phyloP scores from a whole-genome alignment of 2,113 vertebrate genomes.

The Osmerus eperlanus region DNA sequence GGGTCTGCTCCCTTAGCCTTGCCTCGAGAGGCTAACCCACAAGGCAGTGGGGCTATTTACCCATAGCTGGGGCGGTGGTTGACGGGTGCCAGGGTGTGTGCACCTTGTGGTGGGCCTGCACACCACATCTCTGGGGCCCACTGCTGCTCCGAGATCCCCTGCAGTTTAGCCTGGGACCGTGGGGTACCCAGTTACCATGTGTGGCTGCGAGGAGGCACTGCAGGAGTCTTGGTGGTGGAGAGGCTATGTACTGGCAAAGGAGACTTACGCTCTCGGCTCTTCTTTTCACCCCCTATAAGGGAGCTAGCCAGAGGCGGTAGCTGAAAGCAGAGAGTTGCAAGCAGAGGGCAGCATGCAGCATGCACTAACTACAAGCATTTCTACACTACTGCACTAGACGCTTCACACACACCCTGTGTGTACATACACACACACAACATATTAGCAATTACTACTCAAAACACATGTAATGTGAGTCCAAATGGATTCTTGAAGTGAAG shows the following conservation, averaged over 20 bases:
- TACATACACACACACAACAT: background rate
- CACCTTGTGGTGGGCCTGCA: too few species aligned
- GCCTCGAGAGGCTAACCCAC: too few species aligned
- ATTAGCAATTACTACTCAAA: too few species aligned
- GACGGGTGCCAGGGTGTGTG: too few species aligned
- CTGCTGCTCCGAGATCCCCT: too few species aligned
- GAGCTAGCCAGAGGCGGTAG: background rate
- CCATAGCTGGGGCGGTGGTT: too few species aligned
- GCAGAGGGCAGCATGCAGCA: background rate
- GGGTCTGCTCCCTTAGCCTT: too few species aligned
- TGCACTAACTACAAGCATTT: background rate
- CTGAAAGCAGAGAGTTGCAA: background rate
- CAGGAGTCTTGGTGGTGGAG: slow-evolving; percentile 2
- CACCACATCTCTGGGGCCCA: too few species aligned
- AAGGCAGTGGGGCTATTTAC: too few species aligned
- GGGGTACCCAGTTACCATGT: background rate
- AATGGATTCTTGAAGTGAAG: too few species aligned
- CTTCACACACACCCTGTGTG: background rate
- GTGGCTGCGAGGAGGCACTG: background rate
- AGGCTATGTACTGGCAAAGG: slow-evolving; percentile 3
- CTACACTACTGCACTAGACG: background rate
- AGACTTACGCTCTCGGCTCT: background rate
- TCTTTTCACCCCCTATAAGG: background rate
- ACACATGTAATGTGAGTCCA: too few species aligned
- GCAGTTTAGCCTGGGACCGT: background rate